phyloP scores from a whole-genome alignment of 1,140 invertebrate species.

The Drosophila asahinai region DNA sequence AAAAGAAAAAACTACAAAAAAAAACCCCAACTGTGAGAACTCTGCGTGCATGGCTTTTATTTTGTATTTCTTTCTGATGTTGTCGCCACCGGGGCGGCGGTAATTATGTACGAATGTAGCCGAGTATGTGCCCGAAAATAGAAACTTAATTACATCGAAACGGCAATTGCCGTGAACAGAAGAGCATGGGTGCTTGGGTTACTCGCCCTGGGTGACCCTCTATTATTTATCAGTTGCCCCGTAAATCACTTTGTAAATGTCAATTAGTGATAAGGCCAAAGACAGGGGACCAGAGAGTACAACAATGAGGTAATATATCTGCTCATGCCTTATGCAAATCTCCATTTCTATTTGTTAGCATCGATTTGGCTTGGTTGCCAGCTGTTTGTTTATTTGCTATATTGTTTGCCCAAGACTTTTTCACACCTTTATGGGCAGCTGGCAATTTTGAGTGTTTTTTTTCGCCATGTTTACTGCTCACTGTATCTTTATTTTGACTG shows the following conservation, averaged over 20 bases:
- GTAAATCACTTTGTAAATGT: constrained; percentile 57
- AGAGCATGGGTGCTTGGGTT: constrained; percentile 6
- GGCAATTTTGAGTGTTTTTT: constrained; percentile 10
- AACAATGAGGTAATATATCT: constrained; percentile 47
- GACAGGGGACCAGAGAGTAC: constrained; percentile 1
- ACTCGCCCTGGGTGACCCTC: constrained; percentile 13
- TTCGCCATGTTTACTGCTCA: constrained; percentile 7
- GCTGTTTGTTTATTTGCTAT: constrained; percentile 24
- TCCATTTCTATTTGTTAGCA: constrained; percentile 38
- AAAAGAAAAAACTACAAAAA: constrained; percentile 5
- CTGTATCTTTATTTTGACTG: constrained; percentile 21
- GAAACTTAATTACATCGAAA: constrained; percentile 67
- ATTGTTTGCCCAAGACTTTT: constrained; percentile 44
- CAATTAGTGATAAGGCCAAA: constrained; percentile 61
- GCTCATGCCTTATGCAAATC: constrained; percentile 48
- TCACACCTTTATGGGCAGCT: constrained; percentile 45
- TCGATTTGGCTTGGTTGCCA: constrained; percentile 25
- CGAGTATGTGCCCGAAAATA: constrained; percentile 42
- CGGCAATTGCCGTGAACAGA: constrained; percentile 24
- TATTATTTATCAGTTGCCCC: constrained; percentile 27
- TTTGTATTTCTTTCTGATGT: constrained; percentile 1
- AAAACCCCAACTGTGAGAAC: constrained; percentile 49
- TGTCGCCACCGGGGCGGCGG: constrained; percentile 31
- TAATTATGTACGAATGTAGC: constrained; percentile 48
- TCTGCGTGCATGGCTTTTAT: constrained; percentile 35